Conservation (phyloP, 2,797 vertebrate genomes). For the Ctenopoma multispine region DNA sequence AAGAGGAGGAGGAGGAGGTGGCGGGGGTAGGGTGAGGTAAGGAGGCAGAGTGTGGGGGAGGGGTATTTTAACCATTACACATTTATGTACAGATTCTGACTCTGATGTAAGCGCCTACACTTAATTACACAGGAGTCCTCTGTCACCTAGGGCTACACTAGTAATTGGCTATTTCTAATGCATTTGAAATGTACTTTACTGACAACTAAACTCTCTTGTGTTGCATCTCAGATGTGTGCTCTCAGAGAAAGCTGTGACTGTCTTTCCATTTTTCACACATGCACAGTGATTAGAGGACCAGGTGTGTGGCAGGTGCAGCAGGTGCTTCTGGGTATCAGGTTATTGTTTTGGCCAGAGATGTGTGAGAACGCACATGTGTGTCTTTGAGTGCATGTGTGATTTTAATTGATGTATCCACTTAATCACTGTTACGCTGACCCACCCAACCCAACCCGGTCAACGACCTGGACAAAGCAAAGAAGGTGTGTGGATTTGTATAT, state of each 20-base stretch:
- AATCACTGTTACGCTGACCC: slow-evolving; percentile 72
- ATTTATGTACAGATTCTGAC: slow-evolving; percentile 45
- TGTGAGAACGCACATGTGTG: slow-evolving; percentile 55
- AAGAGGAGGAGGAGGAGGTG: slow-evolving; percentile 31
- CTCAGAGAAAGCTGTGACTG: slow-evolving; percentile 32
- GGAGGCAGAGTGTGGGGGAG: slow-evolving; percentile 42
- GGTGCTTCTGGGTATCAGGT: slow-evolving; percentile 80
- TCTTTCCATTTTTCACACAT: slow-evolving; percentile 65
- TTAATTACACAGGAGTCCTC: slow-evolving; percentile 39
- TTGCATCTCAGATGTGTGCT: slow-evolving; percentile 18
- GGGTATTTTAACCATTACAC: slow-evolving; percentile 41
- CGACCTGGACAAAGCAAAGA: slow-evolving; percentile 34
- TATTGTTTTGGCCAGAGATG: slow-evolving; percentile 60
- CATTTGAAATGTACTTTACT: slow-evolving; percentile 48
- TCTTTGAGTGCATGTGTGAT: slow-evolving; percentile 58
- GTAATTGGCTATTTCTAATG: slow-evolving; percentile 54
- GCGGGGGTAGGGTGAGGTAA: slow-evolving; percentile 47
- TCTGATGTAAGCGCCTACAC: slow-evolving; percentile 28
- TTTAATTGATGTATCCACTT: slow-evolving; percentile 67
- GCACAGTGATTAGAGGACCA: slow-evolving; percentile 77
- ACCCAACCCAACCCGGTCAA: slow-evolving; percentile 40
- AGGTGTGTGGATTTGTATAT: slow-evolving; percentile 17
- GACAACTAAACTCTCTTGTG: slow-evolving; percentile 30
- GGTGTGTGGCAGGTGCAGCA: slow-evolving; percentile 82
- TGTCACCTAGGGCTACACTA: slow-evolving; percentile 33